Evolutionary conservation across 1,140 invertebrate species (phyloP).

Genomic region (Zaprionus kolodkinae): DNA sequence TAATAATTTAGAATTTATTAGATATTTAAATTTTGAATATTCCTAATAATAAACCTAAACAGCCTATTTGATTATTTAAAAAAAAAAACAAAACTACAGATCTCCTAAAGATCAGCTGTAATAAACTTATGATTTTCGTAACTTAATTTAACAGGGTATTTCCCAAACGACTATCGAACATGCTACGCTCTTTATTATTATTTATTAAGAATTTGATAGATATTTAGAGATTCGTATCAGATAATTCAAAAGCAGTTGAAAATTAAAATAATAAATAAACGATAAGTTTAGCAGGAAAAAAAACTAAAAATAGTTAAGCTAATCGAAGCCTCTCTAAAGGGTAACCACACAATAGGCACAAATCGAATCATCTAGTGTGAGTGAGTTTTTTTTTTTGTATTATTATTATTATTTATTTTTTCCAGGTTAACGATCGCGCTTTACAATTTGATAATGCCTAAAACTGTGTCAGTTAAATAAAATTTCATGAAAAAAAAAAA

Average conservation of each 20-base stretch:
- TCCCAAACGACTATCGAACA: background rate
- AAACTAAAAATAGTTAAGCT: slow-evolving; percentile 4
- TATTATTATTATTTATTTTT: background rate
- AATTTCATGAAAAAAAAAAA: background rate
- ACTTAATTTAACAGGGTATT: background rate
- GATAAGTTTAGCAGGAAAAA: slow-evolving; percentile 24
- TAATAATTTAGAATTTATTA: too few relatives aligned
- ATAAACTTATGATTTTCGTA: background rate
- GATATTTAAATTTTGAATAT: too few relatives aligned
- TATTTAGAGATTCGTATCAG: background rate
- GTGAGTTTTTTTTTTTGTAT: background rate
- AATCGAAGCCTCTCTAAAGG: background rate
- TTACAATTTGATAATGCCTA: slow-evolving; percentile 5
- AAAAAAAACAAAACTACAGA: background rate
- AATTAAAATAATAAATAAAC: slow-evolving; percentile 30
- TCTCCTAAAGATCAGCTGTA: background rate
- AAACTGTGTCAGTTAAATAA: slow-evolving; percentile 8
- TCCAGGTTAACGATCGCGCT: slow-evolving; percentile 5
- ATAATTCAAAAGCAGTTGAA: background rate
- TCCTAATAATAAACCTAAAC: too few relatives aligned
- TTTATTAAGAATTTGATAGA: background rate
- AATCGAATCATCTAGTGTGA: background rate
- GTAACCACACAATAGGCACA: background rate
- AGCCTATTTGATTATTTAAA: too few relatives aligned
- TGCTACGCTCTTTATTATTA: background rate